A percentile compares a stretch with the other conserved stretches of the same genome.
These are phyloP conservation scores for Distichodus sexfasciatus DNA, from an alignment of 2,797 vertebrate genomes.

Conservation along the genomic window DNA sequence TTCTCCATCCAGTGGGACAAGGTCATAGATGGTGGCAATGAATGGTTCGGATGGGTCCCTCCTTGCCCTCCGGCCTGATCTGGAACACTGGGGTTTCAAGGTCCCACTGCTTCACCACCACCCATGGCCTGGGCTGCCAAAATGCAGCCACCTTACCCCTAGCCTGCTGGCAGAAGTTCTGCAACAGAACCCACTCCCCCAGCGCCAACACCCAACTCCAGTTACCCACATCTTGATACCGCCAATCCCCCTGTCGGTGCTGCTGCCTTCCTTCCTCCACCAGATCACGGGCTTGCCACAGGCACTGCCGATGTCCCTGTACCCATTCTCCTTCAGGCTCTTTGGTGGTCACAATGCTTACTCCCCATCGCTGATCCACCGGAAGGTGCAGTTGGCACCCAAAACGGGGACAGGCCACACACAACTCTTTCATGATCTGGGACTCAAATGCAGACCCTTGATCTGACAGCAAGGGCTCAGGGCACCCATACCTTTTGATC, in stretches of 20 bases:
- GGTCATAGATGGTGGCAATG: too few species aligned
- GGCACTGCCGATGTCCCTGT: not conserved
- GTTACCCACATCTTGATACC: not conserved
- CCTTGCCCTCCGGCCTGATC: not conserved
- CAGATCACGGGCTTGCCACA: too few species aligned
- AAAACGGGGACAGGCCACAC: not conserved
- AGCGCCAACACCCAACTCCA: not conserved
- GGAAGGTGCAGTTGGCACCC: not conserved
- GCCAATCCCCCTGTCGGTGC: not conserved
- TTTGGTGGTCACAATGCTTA: not conserved
- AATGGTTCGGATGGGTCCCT: not conserved
- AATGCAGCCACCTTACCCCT: not conserved
- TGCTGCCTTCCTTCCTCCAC: not conserved
- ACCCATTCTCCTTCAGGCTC: not conserved
- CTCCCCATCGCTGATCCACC: not conserved
- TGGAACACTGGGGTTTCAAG: not conserved
- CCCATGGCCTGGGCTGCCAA: too few species aligned
- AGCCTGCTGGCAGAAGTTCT: not conserved
- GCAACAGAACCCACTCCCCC: not conserved
- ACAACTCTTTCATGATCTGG: too few species aligned
- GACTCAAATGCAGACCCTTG: too few species aligned
- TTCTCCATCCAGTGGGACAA: too few species aligned
- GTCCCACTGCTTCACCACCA: too few species aligned
- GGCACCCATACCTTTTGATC: not conserved
- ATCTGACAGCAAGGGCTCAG: too few species aligned